Conservation (phyloP, 2,888 invertebrate genomes). For the Andrena trimmerana region DNA sequence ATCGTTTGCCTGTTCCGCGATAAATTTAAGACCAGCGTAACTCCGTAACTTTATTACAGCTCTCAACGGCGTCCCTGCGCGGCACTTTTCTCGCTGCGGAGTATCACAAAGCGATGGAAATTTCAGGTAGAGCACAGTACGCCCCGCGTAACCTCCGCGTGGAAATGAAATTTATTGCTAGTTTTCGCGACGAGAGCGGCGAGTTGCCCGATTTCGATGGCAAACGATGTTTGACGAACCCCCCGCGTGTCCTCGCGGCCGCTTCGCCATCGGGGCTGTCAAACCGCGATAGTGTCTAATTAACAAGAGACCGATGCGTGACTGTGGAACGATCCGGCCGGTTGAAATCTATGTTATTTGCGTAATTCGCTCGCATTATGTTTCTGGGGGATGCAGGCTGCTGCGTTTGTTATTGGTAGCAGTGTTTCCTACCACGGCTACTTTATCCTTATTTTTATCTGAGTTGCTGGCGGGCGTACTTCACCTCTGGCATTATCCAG, state of each 20-base stretch:
- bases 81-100: background rate
- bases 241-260: background rate
- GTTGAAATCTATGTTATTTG: background rate
- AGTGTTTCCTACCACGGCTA: background rate
- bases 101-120: background rate
- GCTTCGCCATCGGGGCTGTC: background rate
- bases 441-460: constrained; percentile 6
- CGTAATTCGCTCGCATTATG: background rate
- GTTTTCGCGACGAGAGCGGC: background rate
- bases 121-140: background rate
- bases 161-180: background rate
- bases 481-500: constrained; percentile 45
- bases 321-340: background rate
- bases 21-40: background rate
- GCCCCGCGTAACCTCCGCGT: background rate
- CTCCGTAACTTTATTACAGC: background rate
- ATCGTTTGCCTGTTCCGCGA: background rate
- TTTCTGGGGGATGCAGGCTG: background rate
- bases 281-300: background rate
- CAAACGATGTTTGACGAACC: background rate
- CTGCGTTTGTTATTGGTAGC: background rate
- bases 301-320: background rate
- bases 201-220: background rate
- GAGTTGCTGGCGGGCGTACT: background rate
- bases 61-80: background rate